Percentiles rank a stretch among this genome's conserved stretches.
phyloP scores from a whole-genome alignment of 2,113 vertebrate species.

The Podarcis cretensis region DNA sequence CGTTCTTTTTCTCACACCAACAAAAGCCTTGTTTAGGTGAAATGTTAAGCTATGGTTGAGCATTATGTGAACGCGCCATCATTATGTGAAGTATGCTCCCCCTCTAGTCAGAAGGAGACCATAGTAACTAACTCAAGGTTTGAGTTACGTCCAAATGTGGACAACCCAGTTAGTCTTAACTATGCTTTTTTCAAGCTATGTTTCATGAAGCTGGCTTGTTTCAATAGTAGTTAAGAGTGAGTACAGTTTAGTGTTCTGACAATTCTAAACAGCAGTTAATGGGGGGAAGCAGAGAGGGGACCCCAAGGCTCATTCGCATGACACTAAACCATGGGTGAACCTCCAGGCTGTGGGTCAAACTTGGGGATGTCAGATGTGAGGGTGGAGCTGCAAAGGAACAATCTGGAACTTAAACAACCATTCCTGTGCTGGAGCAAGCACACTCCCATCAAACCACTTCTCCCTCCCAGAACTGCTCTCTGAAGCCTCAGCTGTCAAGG shows the following conservation, averaged over 20 bases:
- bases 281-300: not conserved
- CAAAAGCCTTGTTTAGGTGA: not conserved
- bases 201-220: not conserved
- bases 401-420: not conserved
- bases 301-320: not conserved
- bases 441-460: not conserved
- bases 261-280: not conserved
- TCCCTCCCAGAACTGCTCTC: no score
- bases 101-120: not conserved
- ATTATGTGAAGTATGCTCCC: not conserved
- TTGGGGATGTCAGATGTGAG: not conserved
- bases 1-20: no score
- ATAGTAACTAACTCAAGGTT: not conserved
- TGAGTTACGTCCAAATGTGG: not conserved
- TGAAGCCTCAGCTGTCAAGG: no score
- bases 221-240: no score
- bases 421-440: not conserved
- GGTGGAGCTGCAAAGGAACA: not conserved
- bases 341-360: no score
- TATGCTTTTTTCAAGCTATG: not conserved
- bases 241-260: not conserved
- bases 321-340: not conserved
- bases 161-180: not conserved
- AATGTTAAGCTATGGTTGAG: not conserved
- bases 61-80: not conserved